Conservation (phyloP, 2,888 invertebrate genomes). For the Lasioglossum leucozonium region DNA sequence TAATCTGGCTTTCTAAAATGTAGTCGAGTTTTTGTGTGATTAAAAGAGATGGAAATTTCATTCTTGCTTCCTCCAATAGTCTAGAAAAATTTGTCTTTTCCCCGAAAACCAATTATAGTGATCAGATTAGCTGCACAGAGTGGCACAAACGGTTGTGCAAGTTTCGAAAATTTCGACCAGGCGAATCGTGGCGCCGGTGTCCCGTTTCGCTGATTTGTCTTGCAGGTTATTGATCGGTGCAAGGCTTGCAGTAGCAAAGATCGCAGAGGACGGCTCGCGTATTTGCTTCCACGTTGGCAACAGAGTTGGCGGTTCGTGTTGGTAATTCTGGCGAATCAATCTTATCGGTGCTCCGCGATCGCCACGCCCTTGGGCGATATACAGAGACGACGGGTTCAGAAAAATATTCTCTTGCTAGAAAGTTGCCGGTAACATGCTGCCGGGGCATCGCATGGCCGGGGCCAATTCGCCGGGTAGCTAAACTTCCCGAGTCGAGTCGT, state of each 20-base stretch:
- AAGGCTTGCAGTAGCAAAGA: background rate
- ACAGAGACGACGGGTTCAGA: slow-evolving; percentile 30
- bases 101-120: background rate
- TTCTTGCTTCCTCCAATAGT: no score
- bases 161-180: background rate
- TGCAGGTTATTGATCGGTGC: slow-evolving; percentile 9
- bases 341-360: slow-evolving; percentile 45
- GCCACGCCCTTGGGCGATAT: slow-evolving; percentile 34
- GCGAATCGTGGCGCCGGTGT: slow-evolving; percentile 3
- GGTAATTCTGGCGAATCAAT: slow-evolving; percentile 23
- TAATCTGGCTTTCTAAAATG: no score
- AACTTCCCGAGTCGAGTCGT: slow-evolving; percentile 61
- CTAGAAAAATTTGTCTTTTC: background rate
- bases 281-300: background rate
- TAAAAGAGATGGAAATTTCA: no score
- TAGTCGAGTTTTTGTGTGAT: background rate
- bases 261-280: background rate
- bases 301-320: background rate
- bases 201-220: slow-evolving; percentile 7
- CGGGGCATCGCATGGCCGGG: slow-evolving; percentile 53
- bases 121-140: background rate
- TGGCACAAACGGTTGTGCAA: background rate
- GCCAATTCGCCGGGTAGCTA: slow-evolving; percentile 56
- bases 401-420: slow-evolving; percentile 46
- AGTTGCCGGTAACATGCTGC: slow-evolving; percentile 43